Conservation (phyloP, 2,113 vertebrate genomes). For the Mungos mungo region DNA sequence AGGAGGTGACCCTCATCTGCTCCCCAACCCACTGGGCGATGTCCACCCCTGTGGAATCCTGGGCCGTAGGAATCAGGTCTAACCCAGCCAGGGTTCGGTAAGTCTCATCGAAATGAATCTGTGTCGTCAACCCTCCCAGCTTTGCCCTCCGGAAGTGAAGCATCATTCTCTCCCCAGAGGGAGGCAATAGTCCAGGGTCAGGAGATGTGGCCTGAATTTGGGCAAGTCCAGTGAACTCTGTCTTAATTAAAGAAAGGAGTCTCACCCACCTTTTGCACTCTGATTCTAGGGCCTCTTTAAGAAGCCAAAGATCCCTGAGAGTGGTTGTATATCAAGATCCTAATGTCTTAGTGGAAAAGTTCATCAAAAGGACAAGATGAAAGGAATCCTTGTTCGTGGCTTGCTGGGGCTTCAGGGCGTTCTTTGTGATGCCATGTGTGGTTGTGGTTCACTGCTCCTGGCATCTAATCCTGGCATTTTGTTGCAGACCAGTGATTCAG, state of each 20-base stretch:
- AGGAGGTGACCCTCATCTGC: background rate
- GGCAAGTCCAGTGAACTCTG: background rate
- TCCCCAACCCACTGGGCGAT: background rate
- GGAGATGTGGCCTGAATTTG: background rate
- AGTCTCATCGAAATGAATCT: accelerated
- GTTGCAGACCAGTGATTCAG: background rate
- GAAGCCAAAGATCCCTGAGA: background rate
- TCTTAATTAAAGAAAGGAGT: background rate
- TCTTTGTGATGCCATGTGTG: accelerated
- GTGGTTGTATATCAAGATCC: background rate
- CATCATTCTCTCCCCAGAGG: accelerated
- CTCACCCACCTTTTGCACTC: background rate
- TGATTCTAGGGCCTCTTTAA: background rate
- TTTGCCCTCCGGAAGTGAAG: background rate
- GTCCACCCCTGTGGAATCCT: background rate
- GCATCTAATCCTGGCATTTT: background rate
- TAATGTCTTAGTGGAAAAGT: background rate
- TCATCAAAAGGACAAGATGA: background rate
- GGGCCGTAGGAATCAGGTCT: background rate
- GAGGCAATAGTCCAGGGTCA: background rate
- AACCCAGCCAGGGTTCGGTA: accelerated
- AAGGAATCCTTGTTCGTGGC: background rate
- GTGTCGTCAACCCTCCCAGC: accelerated
- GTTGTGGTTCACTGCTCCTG: background rate
- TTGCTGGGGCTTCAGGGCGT: too few relatives aligned